phyloP scores from a whole-genome alignment of 2,888 invertebrate species.

The Linnaemya vulpina region DNA sequence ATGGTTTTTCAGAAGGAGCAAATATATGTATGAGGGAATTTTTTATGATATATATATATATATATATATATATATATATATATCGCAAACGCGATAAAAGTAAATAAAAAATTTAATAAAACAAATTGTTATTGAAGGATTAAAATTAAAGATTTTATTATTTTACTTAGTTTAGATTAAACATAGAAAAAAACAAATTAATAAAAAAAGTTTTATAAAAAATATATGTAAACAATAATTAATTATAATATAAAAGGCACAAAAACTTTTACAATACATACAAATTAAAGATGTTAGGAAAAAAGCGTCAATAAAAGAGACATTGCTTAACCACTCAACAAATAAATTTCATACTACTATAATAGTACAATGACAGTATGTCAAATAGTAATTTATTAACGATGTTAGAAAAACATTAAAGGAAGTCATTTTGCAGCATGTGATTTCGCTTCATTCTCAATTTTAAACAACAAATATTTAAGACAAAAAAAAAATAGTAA shows the following conservation, averaged over 20 bases:
- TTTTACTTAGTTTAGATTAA: constrained; percentile 19
- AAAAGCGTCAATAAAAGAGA: too few species aligned
- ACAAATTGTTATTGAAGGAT: constrained; percentile 25
- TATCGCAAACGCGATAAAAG: background rate
- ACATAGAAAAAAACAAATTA: constrained; percentile 9
- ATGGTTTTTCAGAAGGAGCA: background rate
- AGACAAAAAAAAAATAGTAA: too few species aligned
- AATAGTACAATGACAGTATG: too few species aligned
- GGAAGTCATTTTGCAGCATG: too few species aligned
- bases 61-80: too few species aligned
- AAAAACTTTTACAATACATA: background rate
- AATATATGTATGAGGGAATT: background rate
- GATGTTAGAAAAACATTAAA: background rate
- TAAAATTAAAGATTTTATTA: constrained; percentile 34
- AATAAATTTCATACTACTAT: too few species aligned
- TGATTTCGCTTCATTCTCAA: too few species aligned
- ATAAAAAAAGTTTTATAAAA: background rate
- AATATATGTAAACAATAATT: background rate
- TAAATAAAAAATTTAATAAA: constrained; percentile 33
- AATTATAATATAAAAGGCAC: background rate
- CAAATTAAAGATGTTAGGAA: background rate
- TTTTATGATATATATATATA: background rate
- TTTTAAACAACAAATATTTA: too few species aligned
- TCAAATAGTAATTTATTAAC: too few species aligned
- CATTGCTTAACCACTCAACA: too few species aligned